Evolutionary conservation across 2,888 invertebrate species (phyloP), one percentile per base, ranked within the genome.

Genomic region (Rhodophaea formosa): DNA sequence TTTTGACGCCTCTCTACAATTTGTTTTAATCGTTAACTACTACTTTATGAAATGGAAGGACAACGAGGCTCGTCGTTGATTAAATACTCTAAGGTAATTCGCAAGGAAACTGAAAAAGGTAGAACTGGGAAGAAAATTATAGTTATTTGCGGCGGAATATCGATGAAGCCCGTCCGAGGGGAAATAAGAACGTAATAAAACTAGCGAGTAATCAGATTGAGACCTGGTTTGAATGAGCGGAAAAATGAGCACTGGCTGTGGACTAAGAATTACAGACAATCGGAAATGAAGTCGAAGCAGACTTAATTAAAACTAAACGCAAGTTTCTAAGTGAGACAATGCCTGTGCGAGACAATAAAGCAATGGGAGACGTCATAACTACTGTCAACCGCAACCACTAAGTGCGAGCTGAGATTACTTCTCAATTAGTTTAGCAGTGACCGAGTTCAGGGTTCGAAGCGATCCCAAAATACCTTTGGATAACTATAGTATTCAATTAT

Each of bases 231-330:
- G 69, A 72, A 72, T 65, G 59, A 68, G 68, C 68, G 70, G 66
- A 75, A 76, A 69, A 70, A 67, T 68, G 75, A 70, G 71, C 74
- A 74, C 71, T 70, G 67, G 65, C 68, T 64, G 52, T 57, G 69
- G 61, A 51, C 51, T 51, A 39, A 39, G 39, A n/a, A 35, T 17
- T 35, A 51, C 16, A 68, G 67, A 70, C 72, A 74, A 79, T 80
- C 76, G 79, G 75, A 81, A 82, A 80, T 75, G 77, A 82, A 81
- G 75, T 79, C 75, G 77, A 79, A 79, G 80, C 71, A 69, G 74
- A 79, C 76, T 87, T 86, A 86, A 87, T 87, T 86, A 84, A 86
- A 88, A 86, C 82, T 82, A 83, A 84, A 75, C 78, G 70, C 73
- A 67, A 76, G 70, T 69, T 70, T 70, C 74, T 63, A 69, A 69